Percentiles rank a stretch among this genome's conserved stretches.
Evolutionary conservation across 2,113 vertebrate genomes (phyloP).

Genomic region (Solea solea): DNA sequence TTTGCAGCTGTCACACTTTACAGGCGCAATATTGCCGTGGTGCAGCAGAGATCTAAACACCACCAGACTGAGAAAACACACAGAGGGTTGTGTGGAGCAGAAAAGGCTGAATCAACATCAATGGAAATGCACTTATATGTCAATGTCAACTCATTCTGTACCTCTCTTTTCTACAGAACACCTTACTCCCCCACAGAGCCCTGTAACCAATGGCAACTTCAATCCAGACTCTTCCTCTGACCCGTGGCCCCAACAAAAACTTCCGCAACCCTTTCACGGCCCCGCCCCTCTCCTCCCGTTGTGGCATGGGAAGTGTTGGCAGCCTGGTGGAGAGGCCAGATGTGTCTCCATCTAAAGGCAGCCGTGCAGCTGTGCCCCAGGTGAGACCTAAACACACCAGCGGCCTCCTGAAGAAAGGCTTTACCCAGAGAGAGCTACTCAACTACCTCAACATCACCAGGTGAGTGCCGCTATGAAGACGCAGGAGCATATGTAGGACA

Average conservation of each 20-base stretch:
- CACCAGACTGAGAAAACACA: too few species aligned
- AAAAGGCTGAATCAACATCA: too few species aligned
- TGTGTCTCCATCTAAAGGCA: constrained; percentile 81
- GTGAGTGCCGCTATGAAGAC: constrained; percentile 33
- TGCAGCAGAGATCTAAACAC: too few species aligned
- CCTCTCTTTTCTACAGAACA: constrained; percentile 76
- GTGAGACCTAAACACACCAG: constrained; percentile 87
- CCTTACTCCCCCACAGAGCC: constrained; percentile 65
- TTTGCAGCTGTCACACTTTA: too few species aligned
- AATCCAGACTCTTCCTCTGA: constrained; percentile 88
- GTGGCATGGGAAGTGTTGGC: constrained; percentile 96
- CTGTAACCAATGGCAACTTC: constrained; percentile 94
- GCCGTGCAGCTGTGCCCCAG: constrained; percentile 79
- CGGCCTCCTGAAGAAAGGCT: constrained; percentile 89
- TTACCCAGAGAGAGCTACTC: constrained; percentile 91
- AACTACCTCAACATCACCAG: constrained; percentile 93
- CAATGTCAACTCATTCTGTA: too few species aligned
- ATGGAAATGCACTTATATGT: too few species aligned
- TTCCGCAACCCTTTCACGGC: constrained; percentile 76
- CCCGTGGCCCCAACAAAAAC: constrained; percentile 83
- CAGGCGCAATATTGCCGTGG: too few species aligned
- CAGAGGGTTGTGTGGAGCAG: too few species aligned
- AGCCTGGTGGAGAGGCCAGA: constrained; percentile 95
- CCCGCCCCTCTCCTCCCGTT: constrained; percentile 71
- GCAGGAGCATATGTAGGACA: background rate